Conservation (phyloP, 23 tunicate species). For the Diplosoma virens region DNA sequence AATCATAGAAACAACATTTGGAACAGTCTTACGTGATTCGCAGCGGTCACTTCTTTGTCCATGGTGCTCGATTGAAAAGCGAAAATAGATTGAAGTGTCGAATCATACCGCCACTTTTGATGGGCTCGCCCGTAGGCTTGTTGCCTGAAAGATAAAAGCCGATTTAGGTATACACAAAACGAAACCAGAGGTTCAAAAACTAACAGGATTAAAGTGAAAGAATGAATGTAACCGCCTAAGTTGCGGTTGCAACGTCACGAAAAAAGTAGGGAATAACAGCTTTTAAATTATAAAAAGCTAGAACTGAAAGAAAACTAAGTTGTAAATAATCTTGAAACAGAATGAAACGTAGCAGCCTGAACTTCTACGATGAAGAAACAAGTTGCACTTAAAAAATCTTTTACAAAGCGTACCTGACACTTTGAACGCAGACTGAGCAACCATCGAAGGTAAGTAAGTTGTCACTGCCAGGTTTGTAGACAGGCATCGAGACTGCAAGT, state of each 20-base stretch:
- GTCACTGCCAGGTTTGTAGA: constrained; percentile 23
- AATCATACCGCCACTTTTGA: constrained; percentile 64
- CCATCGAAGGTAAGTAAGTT: constrained; percentile 31
- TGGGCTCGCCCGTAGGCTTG: constrained; percentile 59
- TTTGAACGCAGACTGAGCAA: constrained; percentile 42
- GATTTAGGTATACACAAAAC: too few relatives aligned
- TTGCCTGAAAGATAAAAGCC: too few relatives aligned
- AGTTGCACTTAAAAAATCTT: neutral
- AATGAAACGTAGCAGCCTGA: too few relatives aligned
- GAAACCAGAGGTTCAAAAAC: too few relatives aligned
- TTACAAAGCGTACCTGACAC: constrained; percentile 28
- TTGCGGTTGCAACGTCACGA: too few relatives aligned
- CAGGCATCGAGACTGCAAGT: constrained; percentile 53
- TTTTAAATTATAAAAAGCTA: too few relatives aligned
- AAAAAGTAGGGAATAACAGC: too few relatives aligned
- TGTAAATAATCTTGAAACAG: too few relatives aligned
- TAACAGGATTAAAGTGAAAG: too few relatives aligned
- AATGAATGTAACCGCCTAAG: too few relatives aligned
- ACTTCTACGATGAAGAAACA: neutral
- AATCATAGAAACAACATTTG: too few relatives aligned
- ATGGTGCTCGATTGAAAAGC: constrained; percentile 47
- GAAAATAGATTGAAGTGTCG: constrained; percentile 13
- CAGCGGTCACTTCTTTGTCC: constrained; percentile 84
- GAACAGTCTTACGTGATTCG: constrained; percentile 58
- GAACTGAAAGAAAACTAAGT: too few relatives aligned